Evolutionary conservation across 1,140 invertebrate species (phyloP).

Genomic region (Drosophila repletoides): DNA sequence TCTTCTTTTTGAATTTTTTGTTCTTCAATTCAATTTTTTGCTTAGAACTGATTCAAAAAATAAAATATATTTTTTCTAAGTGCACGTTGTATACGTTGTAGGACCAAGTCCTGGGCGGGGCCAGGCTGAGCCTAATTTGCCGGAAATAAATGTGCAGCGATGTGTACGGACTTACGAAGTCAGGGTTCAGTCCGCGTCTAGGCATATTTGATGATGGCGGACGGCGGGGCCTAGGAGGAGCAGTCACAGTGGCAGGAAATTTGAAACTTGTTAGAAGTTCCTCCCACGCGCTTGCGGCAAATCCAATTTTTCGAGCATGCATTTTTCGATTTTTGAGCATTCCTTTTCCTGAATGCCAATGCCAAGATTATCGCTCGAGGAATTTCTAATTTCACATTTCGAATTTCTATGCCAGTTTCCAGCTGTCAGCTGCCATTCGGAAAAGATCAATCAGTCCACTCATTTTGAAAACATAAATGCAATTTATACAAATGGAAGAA

Average conservation of each 20-base stretch:
- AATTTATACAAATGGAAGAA: no score
- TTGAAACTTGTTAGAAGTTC: constrained; percentile 70
- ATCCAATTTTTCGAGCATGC: constrained; percentile 61
- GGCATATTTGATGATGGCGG: no score
- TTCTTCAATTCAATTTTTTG: no score
- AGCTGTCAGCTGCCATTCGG: constrained; percentile 1
- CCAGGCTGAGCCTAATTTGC: constrained; percentile 70
- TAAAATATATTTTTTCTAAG: no score
- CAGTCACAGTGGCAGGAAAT: constrained; percentile 55
- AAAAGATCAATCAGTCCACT: neutral
- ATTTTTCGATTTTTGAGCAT: constrained; percentile 42
- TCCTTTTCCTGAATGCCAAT: no score
- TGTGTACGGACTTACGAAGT: constrained; percentile 71
- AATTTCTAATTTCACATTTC: constrained; percentile 18
- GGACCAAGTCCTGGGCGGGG: neutral
- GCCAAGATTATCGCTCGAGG: constrained; percentile 17
- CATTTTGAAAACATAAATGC: no score
- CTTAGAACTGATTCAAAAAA: no score
- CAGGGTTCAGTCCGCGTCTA: constrained; percentile 20
- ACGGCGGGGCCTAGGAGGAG: neutral
- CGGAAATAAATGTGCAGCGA: constrained; percentile 80
- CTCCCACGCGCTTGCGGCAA: constrained; percentile 46
- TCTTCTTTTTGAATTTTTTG: no score
- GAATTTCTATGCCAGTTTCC: constrained; percentile 15
- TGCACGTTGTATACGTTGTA: neutral